Percentiles rank a stretch among this genome's conserved stretches.
Conservation (phyloP, 2,113 vertebrate genomes). For the Gorsachius goisagi region DNA sequence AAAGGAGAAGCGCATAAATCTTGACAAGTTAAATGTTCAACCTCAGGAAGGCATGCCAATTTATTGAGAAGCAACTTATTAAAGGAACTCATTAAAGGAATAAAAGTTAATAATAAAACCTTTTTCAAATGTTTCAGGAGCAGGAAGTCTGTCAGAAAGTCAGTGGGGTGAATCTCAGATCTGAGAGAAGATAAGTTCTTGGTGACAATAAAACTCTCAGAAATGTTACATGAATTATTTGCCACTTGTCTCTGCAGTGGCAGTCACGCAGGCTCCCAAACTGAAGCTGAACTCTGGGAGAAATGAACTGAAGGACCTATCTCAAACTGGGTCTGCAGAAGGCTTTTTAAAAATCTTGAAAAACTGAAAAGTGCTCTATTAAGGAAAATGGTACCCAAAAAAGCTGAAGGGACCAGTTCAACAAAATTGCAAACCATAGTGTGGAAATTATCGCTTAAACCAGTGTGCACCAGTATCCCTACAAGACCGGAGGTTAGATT, state of each 20-base stretch:
- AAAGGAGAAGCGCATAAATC: background rate
- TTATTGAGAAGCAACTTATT: conserved; percentile 23
- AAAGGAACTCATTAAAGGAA: conserved; percentile 34
- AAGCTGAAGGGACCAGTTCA: background rate
- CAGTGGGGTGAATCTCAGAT: conserved; percentile 21
- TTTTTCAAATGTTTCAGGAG: conserved; percentile 33
- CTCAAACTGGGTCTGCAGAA: background rate
- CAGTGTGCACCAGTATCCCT: background rate
- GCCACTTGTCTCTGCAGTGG: background rate
- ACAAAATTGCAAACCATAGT: background rate
- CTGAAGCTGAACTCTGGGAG: background rate
- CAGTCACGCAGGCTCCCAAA: background rate
- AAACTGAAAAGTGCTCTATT: background rate
- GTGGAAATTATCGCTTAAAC: background rate
- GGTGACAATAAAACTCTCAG: background rate
- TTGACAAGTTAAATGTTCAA: conserved; percentile 19
- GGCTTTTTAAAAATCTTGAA: background rate
- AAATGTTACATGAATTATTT: background rate
- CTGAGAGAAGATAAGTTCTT: background rate
- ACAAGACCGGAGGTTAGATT: background rate
- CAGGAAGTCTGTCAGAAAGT: conserved; percentile 36
- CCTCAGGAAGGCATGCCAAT: background rate
- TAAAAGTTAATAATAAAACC: conserved; percentile 48
- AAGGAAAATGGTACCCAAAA: background rate
- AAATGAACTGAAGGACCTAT: background rate